Conservation (phyloP, 35 echinoderm and acorn worm species). For the Ophiothrix spiculata region DNA sequence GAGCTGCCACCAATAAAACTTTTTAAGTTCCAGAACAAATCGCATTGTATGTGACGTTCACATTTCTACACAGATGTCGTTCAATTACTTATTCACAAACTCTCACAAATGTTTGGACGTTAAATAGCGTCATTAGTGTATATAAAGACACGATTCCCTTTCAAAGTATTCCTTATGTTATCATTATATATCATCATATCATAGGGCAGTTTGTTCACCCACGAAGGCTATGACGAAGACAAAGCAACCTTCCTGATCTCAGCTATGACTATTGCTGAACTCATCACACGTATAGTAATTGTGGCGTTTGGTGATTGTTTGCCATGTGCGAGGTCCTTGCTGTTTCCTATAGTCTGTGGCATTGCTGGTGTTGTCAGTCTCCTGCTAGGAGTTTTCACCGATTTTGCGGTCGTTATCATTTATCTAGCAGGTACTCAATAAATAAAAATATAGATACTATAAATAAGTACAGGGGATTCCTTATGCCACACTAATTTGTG, state of each 20-base stretch:
- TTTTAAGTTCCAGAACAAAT: too few species aligned
- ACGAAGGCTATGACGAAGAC: neutral
- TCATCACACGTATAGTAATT: neutral
- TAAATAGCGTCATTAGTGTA: too few species aligned
- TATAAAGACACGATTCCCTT: too few species aligned
- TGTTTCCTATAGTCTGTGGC: neutral
- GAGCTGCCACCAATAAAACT: too few species aligned
- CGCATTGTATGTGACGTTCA: too few species aligned
- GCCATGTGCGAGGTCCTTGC: neutral
- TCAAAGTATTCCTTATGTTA: neutral
- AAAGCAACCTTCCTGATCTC: neutral
- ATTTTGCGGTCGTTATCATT: neutral
- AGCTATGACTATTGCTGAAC: neutral
- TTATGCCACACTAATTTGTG: too few species aligned
- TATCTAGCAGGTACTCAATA: slow-evolving; percentile 1
- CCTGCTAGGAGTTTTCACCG: neutral
- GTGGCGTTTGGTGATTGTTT: neutral
- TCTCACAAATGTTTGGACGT: too few species aligned
- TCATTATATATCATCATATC: neutral
- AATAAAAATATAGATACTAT: too few species aligned
- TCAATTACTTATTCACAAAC: too few species aligned
- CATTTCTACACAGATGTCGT: too few species aligned
- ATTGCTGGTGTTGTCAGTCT: neutral
- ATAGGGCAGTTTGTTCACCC: neutral
- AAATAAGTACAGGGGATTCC: too few species aligned